A percentile compares a stretch with the other conserved stretches of the same genome.
These are phyloP conservation scores for Carassius gibelio DNA, from an alignment of 2,113 vertebrate genomes.

Conservation along the genomic window DNA sequence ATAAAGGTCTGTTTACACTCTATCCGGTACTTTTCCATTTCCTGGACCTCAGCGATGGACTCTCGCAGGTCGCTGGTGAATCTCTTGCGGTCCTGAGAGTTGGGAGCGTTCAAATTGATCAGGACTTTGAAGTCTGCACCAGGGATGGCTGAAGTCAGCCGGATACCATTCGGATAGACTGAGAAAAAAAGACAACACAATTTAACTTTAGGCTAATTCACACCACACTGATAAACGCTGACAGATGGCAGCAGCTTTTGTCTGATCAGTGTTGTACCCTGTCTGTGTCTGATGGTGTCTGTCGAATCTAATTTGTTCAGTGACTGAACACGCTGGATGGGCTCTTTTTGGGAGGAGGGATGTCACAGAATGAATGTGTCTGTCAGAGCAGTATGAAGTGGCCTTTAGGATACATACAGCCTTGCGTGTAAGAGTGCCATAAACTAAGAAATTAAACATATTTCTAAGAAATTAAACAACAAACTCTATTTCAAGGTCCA, in stretches of 20 bases:
- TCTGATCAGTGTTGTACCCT: no score
- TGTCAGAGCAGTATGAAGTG: no score
- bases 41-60: conserved; percentile 95
- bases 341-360: no score
- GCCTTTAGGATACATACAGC: not conserved
- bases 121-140: conserved; percentile 96
- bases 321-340: no score
- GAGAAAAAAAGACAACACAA: not conserved
- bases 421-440: not conserved
- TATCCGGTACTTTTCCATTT: conserved; percentile 99
- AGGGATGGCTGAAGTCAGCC: conserved; percentile 92
- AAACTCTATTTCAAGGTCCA: no score
- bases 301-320: no score
- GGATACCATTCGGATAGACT: conserved; percentile 98
- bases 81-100: conserved; percentile 97
- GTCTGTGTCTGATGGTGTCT: no score
- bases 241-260: no score
- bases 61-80: conserved; percentile 96
- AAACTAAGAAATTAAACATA: not conserved
- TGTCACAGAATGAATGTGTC: no score
- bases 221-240: not conserved
- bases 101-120: conserved; percentile 98
- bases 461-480: not conserved
- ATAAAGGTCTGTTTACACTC: conserved; percentile 84
- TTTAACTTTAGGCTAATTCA: not conserved